Evolutionary conservation across 2,888 invertebrate genomes (phyloP).

Genomic region (Caradrina clavipalpis): DNA sequence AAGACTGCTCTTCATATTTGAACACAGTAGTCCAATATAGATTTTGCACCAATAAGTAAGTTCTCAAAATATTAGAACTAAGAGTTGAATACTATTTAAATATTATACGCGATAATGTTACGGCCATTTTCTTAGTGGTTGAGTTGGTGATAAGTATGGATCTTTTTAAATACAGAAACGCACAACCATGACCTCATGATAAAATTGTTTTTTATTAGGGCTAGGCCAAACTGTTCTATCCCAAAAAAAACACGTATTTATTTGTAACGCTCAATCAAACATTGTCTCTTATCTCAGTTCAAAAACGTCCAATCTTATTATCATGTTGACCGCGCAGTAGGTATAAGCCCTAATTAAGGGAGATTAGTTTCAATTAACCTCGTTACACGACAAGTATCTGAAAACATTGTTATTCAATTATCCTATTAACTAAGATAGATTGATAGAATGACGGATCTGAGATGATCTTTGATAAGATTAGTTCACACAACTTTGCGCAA

Average conservation of each 20-base stretch:
- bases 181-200: not conserved
- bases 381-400: conserved; percentile 10
- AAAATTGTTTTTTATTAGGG: not conserved
- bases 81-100: conserved; percentile 43
- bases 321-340: conserved; percentile 2
- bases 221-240: not conserved
- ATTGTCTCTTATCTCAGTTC: not conserved
- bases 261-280: not conserved
- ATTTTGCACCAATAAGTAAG: conserved; percentile 37
- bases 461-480: conserved; percentile 1
- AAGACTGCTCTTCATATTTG: conserved; percentile 47
- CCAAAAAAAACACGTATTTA: conserved; percentile 4
- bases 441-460: conserved; percentile 17
- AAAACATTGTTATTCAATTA: conserved; percentile 27
- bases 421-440: conserved; percentile 27
- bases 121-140: conserved; percentile 1
- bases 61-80: conserved; percentile 44
- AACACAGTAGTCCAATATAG: conserved; percentile 45
- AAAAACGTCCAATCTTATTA: conserved; percentile 13
- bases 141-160: not conserved
- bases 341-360: conserved; percentile 21
- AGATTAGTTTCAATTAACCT: conserved; percentile 40
- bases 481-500: not conserved
- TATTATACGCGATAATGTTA: conserved; percentile 20
- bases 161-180: not conserved